phyloP scores from a whole-genome alignment of 2,888 invertebrate genomes.

The Philopedon plagiatum region DNA sequence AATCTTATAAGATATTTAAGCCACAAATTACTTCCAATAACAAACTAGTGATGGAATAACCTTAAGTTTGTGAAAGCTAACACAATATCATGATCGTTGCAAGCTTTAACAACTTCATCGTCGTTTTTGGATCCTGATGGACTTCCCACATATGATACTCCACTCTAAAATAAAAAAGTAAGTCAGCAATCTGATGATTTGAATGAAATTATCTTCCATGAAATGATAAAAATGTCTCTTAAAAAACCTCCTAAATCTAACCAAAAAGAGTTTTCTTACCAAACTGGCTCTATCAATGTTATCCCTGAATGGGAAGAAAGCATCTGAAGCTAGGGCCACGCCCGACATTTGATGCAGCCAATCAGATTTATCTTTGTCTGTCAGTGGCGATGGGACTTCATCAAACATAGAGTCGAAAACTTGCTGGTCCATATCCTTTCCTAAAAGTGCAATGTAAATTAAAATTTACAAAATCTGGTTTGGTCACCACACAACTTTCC shows the following conservation, averaged over 20 bases:
- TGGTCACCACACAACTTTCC: too few species aligned
- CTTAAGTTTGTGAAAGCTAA: constrained; percentile 91
- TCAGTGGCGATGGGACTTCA: constrained; percentile 79
- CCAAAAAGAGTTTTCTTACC: too few species aligned
- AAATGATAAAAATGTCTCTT: too few species aligned
- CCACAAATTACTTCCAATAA: too few species aligned
- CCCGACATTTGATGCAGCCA: constrained; percentile 82
- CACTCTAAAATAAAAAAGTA: constrained; percentile 77
- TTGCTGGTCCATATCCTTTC: constrained; percentile 85
- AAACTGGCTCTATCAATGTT: constrained; percentile 93
- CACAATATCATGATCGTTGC: constrained; percentile 90
- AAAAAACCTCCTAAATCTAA: too few species aligned
- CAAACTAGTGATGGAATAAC: constrained; percentile 91
- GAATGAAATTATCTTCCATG: too few species aligned
- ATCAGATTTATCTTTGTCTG: constrained; percentile 75
- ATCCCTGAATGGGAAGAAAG: constrained; percentile 98
- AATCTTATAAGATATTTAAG: too few species aligned
- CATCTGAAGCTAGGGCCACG: constrained; percentile 94
- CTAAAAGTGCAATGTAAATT: constrained; percentile 66
- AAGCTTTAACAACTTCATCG: constrained; percentile 88
- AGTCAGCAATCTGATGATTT: constrained; percentile 3
- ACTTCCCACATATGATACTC: constrained; percentile 93
- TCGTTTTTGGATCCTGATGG: constrained; percentile 97
- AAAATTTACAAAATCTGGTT: too few species aligned
- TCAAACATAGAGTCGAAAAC: constrained; percentile 85